A percentile compares a stretch with the other conserved stretches of the same genome.
phyloP scores from a whole-genome alignment of 2,113 vertebrate genomes.

The Pongo abelii region DNA sequence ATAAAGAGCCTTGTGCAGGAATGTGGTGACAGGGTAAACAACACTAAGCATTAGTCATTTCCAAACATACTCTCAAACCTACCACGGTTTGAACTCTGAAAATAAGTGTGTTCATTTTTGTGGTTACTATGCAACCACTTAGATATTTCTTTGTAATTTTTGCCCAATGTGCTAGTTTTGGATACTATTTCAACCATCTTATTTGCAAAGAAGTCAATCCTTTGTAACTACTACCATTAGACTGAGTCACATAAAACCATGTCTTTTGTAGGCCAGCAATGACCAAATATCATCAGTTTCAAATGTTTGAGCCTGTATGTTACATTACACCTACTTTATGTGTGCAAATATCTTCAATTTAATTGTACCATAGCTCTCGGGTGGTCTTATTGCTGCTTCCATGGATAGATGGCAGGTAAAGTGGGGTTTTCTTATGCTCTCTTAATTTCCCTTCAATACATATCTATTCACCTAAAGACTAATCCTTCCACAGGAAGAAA shows the following conservation, averaged over 20 bases:
- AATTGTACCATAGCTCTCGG: rapidly evolving
- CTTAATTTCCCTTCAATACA: background rate
- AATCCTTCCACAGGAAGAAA: background rate
- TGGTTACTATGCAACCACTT: background rate
- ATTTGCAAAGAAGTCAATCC: background rate
- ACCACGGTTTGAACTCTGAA: background rate
- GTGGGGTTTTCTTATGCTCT: background rate
- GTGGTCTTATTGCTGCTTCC: background rate
- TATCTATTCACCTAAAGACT: background rate
- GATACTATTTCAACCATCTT: background rate
- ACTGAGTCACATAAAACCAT: background rate
- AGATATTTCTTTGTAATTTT: background rate
- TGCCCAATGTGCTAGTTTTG: background rate
- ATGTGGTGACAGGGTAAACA: background rate
- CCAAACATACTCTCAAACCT: background rate
- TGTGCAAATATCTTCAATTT: background rate
- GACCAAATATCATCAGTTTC: background rate
- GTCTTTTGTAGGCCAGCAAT: background rate
- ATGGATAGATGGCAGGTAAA: no score
- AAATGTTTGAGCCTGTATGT: rapidly evolving
- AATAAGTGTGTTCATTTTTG: conserved; percentile 1
- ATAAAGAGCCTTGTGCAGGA: background rate
- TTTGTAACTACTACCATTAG: background rate
- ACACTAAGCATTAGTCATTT: background rate
- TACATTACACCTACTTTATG: background rate